phyloP scores from a whole-genome alignment of 2,797 vertebrate species.

The Danio jaintianensis region DNA sequence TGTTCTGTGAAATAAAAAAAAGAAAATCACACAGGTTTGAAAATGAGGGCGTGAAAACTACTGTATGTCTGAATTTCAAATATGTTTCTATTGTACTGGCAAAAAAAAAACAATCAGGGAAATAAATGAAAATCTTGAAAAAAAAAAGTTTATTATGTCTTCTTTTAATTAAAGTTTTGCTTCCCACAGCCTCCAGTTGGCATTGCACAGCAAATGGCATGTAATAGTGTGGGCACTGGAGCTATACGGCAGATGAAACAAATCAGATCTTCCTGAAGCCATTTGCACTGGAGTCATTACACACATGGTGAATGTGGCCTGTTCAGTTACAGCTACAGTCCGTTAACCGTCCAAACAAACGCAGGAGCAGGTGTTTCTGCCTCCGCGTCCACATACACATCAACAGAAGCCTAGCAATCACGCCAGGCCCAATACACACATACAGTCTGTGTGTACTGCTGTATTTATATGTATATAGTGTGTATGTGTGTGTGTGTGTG shows the following conservation, averaged over 20 bases:
- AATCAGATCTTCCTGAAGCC: slow-evolving; percentile 35
- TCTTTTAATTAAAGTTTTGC: not conserved
- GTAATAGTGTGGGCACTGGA: not conserved
- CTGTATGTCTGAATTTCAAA: not conserved
- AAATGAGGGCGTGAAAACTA: not conserved
- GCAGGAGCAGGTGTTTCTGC: slow-evolving; percentile 51
- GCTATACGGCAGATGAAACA: slow-evolving; percentile 4
- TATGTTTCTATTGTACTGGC: not conserved
- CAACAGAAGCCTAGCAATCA: not conserved
- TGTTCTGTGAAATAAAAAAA: not conserved
- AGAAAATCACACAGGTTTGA: not conserved
- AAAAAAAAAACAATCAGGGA: not conserved
- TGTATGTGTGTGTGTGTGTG: slow-evolving; percentile 6
- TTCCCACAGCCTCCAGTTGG: not conserved
- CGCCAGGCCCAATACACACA: not conserved
- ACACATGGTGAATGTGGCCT: slow-evolving; percentile 44
- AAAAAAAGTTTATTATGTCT: not conserved
- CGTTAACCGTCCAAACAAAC: slow-evolving; percentile 55
- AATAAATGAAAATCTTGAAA: not conserved
- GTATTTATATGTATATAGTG: slow-evolving; percentile 14
- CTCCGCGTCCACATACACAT: slow-evolving; percentile 19
- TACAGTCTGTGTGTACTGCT: slow-evolving; percentile 6
- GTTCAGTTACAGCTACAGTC: slow-evolving; percentile 47
- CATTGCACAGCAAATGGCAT: not conserved
- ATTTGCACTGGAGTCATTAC: slow-evolving; percentile 31